Percentiles rank a stretch among this genome's conserved stretches.
These are phyloP conservation scores for Zaprionus kolodkinae DNA, from an alignment of 1,140 invertebrate genomes.

Conservation along the genomic window DNA sequence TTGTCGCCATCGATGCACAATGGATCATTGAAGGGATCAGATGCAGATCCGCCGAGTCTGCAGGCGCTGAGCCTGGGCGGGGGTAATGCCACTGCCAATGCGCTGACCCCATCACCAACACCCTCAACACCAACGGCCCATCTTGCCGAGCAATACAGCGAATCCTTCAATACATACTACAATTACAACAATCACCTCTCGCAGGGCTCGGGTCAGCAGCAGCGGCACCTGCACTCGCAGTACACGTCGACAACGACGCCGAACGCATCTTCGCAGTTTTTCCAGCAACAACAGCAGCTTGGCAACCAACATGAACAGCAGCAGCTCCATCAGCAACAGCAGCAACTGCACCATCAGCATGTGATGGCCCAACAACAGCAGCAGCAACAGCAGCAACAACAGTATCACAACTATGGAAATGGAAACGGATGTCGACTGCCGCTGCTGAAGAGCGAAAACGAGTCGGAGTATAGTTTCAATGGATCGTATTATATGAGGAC, in stretches of 20 bases:
- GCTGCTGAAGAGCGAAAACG: conserved; percentile 67
- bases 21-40: conserved; percentile 37
- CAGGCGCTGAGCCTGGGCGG: conserved; percentile 58
- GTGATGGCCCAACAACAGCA: conserved; percentile 54
- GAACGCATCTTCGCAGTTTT: conserved; percentile 51
- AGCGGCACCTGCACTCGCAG: conserved; percentile 45
- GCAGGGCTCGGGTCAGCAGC: conserved; percentile 39
- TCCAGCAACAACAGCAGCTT: conserved; percentile 37
- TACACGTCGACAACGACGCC: conserved; percentile 35
- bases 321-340: conserved; percentile 45
- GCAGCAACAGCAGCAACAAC: conserved; percentile 39
- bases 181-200: conserved; percentile 62
- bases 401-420: conserved; percentile 64
- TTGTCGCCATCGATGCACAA: conserved; percentile 56
- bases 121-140: conserved; percentile 64
- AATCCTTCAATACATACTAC: conserved; percentile 66
- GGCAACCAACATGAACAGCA: conserved; percentile 20
- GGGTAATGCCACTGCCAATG: conserved; percentile 55
- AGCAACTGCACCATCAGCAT: conserved; percentile 47
- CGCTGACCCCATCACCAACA: conserved; percentile 71
- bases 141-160: conserved; percentile 66
- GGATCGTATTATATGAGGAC: conserved; percentile 74
- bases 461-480: conserved; percentile 75
- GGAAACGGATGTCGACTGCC: conserved; percentile 55
- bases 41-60: conserved; percentile 66